Base-by-base conservation (phyloP, 1,140 invertebrate genomes). In the Nymphalis io region DNA sequence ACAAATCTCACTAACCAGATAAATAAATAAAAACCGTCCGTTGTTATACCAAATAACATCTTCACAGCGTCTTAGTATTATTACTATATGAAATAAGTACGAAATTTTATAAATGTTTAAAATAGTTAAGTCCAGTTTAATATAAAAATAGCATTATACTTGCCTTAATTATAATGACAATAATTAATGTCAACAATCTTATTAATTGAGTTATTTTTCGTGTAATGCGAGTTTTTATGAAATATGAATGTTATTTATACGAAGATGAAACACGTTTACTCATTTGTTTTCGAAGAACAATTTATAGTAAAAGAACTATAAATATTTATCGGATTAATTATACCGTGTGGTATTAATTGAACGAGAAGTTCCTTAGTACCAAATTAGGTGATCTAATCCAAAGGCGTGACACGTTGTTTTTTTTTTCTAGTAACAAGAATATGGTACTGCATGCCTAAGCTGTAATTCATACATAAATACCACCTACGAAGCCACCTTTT, bases 401-500 rank as follows among this genome's bases (percentile, higher is more conserved):
- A 48, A 60, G 20, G 33, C 55, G 27, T 53, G 59, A 58, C 15
- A 60, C 33, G 55, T 53, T 15, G 27, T 44, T 62, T 70, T 70
- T 69, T 60, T 67, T 55, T 60, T 61, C 27, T 40, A 20, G 48
- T 38, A 53, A 44, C 59, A 67, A 67, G 66, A 69, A 59, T 61
- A 64, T 71, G 57, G 40, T 64, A 59, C 48, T 61, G 55, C 48
- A 39, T 57, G 57, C 48, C 62, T 60, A 57, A 75, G 67, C 72
- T 60, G 76, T 77, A 80, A 75, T 70, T 79, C 72, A 77, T 74
- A 63, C 60, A 74, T 57, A 44, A 55, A 57, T 69, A 63, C 78
- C 80, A 78, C 78, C 80, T 73, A 82, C 78, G 74, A 73, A 20
- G 73, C 38, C 23, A 16, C 53, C 80, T 66, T 80, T 72, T 80